Percentiles rank a stretch among this genome's conserved stretches.
These are phyloP conservation scores for Rhyacichthys aspro DNA, from an alignment of 2,797 vertebrate genomes.

Conservation along the genomic window DNA sequence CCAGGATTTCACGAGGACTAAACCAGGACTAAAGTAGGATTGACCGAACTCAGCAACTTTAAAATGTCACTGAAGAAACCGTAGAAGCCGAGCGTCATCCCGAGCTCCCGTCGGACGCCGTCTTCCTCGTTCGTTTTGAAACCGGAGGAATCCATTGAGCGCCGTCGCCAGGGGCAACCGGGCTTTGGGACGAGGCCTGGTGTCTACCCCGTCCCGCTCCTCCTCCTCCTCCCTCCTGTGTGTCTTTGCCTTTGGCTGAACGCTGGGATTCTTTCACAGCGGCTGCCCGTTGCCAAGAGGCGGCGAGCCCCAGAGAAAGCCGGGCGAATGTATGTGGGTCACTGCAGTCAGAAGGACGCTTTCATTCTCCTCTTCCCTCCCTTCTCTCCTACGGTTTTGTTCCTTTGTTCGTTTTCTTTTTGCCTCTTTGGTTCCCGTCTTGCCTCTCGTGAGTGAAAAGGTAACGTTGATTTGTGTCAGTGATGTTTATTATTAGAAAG, in stretches of 20 bases:
- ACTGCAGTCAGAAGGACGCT: constrained; percentile 77
- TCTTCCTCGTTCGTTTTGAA: constrained; percentile 30
- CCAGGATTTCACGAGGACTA: too few relatives aligned
- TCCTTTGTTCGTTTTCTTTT: constrained; percentile 65
- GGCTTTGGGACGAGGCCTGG: constrained; percentile 49
- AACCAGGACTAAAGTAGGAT: too few relatives aligned
- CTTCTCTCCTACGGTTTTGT: constrained; percentile 53
- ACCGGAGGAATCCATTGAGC: constrained; percentile 70
- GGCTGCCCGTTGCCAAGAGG: constrained; percentile 83
- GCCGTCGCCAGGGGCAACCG: constrained; percentile 69
- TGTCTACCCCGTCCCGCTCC: constrained; percentile 45
- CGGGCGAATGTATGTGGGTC: constrained; percentile 79
- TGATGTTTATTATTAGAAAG: constrained; percentile 70
- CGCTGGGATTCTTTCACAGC: constrained; percentile 83
- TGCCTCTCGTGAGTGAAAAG: constrained; percentile 76
- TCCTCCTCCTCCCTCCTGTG: constrained; percentile 50
- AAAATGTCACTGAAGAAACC: neutral
- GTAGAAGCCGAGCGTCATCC: neutral
- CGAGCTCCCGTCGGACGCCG: neutral
- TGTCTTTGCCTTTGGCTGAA: constrained; percentile 82
- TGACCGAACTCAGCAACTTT: too few relatives aligned
- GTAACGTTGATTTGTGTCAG: constrained; percentile 79
- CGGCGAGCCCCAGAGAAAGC: constrained; percentile 75
- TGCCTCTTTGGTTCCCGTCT: constrained; percentile 61
- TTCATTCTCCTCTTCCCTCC: constrained; percentile 69